A percentile compares a stretch with the other conserved stretches of the same genome.
Evolutionary conservation across 2,113 vertebrate genomes (phyloP).

Genomic region (Myotis lucifugus): DNA sequence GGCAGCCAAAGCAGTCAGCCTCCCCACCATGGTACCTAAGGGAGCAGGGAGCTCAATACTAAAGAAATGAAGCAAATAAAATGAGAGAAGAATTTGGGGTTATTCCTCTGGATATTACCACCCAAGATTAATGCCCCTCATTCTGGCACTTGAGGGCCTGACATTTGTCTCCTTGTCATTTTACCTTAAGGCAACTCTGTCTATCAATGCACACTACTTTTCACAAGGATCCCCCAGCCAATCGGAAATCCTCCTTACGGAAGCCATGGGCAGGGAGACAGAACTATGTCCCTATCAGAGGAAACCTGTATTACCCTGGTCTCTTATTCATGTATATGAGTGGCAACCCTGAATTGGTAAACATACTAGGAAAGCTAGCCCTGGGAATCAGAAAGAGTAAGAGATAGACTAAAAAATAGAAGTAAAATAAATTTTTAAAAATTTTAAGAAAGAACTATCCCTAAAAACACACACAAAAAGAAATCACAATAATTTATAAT

Average conservation of each 20-base stretch:
- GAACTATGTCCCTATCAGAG: neutral
- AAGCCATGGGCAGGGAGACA: neutral
- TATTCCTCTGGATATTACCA: neutral
- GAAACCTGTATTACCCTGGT: neutral
- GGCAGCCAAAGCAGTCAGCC: neutral
- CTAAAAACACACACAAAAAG: neutral
- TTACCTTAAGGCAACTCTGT: neutral
- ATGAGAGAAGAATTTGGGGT: neutral
- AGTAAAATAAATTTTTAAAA: neutral
- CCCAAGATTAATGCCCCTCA: neutral
- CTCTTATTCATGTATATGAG: neutral
- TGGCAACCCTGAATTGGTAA: neutral
- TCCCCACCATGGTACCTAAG: neutral
- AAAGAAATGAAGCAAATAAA: neutral
- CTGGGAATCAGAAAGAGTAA: neutral
- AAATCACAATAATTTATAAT: neutral
- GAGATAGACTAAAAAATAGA: neutral
- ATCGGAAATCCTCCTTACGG: neutral
- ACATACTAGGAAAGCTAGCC: neutral
- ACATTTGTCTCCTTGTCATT: neutral
- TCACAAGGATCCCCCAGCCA: neutral
- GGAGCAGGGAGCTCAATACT: neutral
- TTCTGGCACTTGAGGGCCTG: neutral
- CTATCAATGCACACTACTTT: neutral
- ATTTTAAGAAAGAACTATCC: neutral